Evolutionary conservation across 2,113 vertebrate species (phyloP).

Genomic region (Sula dactylatra): DNA sequence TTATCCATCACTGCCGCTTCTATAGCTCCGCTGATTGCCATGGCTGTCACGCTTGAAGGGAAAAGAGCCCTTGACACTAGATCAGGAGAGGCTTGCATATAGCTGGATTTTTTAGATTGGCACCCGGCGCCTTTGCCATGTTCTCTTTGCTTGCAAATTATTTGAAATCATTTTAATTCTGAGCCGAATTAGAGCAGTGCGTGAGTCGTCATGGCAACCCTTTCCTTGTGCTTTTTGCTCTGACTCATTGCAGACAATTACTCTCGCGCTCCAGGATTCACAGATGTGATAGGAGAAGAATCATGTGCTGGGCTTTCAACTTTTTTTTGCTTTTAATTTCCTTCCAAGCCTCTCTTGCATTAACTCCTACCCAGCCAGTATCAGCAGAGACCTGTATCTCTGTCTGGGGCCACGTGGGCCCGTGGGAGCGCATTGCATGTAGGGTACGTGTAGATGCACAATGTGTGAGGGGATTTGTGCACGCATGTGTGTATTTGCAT

Average conservation of each 20-base stretch:
- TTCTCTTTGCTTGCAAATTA: slow-evolving; percentile 67
- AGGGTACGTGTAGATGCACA: background rate
- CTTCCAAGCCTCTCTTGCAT: slow-evolving; percentile 7
- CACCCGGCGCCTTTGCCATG: background rate
- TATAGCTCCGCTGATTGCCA: background rate
- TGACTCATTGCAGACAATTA: slow-evolving; percentile 75
- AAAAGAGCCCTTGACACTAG: slow-evolving; percentile 17
- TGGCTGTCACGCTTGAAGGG: background rate
- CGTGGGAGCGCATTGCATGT: accelerated
- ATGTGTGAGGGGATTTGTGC: background rate
- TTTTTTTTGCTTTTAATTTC: slow-evolving; percentile 48
- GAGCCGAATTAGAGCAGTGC: slow-evolving; percentile 73
- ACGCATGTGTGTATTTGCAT: background rate
- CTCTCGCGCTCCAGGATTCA: slow-evolving; percentile 62
- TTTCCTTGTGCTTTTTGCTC: slow-evolving; percentile 72
- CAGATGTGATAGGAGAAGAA: slow-evolving; percentile 57
- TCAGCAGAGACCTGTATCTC: background rate
- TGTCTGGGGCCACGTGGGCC: background rate
- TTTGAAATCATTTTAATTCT: slow-evolving; percentile 76
- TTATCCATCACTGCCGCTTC: background rate
- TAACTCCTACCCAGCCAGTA: slow-evolving; percentile 22
- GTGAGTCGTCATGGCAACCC: slow-evolving; percentile 75
- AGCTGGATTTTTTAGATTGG: background rate
- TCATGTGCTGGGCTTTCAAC: slow-evolving; percentile 43
- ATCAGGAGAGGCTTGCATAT: slow-evolving; percentile 3